phyloP scores from a whole-genome alignment of 2,113 vertebrate species.

The Megaceryle torquata region DNA sequence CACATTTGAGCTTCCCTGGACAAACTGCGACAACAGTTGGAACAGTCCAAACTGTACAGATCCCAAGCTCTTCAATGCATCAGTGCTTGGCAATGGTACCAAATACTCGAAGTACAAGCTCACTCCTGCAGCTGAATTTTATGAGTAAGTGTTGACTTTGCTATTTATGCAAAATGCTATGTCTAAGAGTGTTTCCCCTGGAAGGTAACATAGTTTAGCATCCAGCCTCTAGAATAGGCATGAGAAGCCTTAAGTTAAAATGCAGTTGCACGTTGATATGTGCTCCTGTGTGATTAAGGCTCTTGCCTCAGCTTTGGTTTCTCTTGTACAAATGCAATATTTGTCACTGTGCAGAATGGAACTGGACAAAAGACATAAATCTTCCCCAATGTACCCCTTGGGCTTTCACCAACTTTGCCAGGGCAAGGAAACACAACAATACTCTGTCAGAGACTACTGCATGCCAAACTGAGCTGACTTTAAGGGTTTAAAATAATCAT shows the following conservation, averaged over 20 bases:
- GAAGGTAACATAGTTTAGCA: background rate
- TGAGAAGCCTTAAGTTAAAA: background rate
- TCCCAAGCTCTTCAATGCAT: slow-evolving; percentile 80
- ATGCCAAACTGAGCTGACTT: background rate
- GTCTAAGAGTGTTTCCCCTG: background rate
- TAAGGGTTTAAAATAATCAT: background rate
- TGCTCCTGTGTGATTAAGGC: background rate
- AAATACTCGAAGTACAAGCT: slow-evolving; percentile 92
- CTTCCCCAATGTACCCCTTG: background rate
- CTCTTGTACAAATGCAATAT: background rate
- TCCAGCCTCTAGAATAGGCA: background rate
- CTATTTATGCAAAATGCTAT: background rate
- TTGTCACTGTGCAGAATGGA: background rate
- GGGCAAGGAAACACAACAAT: background rate
- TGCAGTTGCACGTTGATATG: background rate
- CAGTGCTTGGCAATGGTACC: slow-evolving; percentile 81
- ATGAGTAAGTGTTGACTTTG: slow-evolving; percentile 87
- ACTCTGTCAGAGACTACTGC: background rate
- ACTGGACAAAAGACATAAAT: background rate
- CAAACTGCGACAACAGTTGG: slow-evolving; percentile 87
- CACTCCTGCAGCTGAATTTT: slow-evolving; percentile 95
- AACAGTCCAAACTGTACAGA: slow-evolving; percentile 92
- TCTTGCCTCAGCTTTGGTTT: background rate
- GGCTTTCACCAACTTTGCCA: background rate
- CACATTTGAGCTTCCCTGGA: slow-evolving; percentile 90